A percentile compares a stretch with the other conserved stretches of the same genome.
These are phyloP conservation scores for Pachycephus smyrnensis DNA, from an alignment of 2,888 invertebrate genomes.

Conservation along the genomic window DNA sequence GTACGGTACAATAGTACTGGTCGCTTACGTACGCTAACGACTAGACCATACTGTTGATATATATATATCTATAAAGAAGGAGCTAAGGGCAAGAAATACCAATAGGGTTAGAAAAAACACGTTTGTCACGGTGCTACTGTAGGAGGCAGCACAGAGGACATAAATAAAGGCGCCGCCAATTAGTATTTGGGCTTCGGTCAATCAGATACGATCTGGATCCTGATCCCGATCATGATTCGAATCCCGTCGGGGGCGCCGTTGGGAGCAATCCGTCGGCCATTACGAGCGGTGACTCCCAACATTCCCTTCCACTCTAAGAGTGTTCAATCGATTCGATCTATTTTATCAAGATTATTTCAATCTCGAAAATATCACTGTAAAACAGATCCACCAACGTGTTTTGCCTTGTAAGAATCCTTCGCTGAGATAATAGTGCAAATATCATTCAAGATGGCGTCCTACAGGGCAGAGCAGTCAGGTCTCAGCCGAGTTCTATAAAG, in stretches of 20 bases:
- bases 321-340: not conserved
- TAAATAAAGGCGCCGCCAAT: constrained; percentile 45
- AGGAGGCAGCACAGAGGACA: constrained; percentile 35
- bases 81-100: constrained; percentile 12
- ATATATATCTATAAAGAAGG: not conserved
- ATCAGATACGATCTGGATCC: constrained; percentile 19
- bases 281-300: constrained; percentile 24
- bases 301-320: constrained; percentile 15
- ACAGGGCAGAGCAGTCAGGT: not conserved
- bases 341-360: not conserved
- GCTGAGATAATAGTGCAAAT: not conserved
- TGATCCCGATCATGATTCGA: not conserved
- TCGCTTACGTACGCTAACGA: no score
- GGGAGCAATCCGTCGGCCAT: constrained; percentile 18
- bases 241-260: not conserved
- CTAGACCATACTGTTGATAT: no score
- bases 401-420: not conserved
- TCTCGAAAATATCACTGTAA: not conserved
- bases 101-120: not conserved
- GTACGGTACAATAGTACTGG: no score
- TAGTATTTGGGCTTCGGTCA: constrained; percentile 32
- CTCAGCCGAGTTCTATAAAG: not conserved
- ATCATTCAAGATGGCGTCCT: no score
- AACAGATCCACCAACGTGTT: not conserved
- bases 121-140: constrained; percentile 31